Percentiles rank a stretch among this genome's conserved stretches.
Evolutionary conservation across 2,888 invertebrate species (phyloP).

Genomic region (Myathropa florea): DNA sequence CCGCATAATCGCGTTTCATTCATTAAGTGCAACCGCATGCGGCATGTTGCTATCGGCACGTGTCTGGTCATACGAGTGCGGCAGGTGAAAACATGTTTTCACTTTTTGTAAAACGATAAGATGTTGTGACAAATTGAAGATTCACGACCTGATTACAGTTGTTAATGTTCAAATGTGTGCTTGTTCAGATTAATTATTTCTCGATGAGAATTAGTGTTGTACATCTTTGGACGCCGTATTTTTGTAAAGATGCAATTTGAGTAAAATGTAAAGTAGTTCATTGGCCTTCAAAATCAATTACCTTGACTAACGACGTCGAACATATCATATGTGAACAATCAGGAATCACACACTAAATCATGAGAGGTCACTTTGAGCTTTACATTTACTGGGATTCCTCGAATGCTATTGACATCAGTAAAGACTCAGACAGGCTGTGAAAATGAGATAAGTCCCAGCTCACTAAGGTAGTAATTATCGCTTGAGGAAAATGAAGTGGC

Average conservation of each 20-base stretch:
- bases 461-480: not conserved
- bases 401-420: not conserved
- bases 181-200: no score
- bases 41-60: not conserved
- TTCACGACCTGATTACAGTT: not conserved
- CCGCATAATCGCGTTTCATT: not conserved
- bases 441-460: not conserved
- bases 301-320: not conserved
- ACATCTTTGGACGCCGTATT: no score
- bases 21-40: not conserved
- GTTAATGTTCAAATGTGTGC: no score
- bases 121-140: not conserved
- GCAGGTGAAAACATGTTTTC: not conserved
- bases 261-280: not conserved
- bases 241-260: not conserved
- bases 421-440: not conserved
- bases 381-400: not conserved
- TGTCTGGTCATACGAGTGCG: not conserved
- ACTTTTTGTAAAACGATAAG: not conserved
- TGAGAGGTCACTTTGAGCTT: not conserved
- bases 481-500: not conserved
- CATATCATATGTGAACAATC: not conserved
- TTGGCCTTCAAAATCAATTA: not conserved
- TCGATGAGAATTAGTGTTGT: no score
- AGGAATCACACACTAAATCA: not conserved